These are phyloP conservation scores for Merluccius polli DNA, from an alignment of 2,797 vertebrate species.

Conservation along the genomic window DNA sequence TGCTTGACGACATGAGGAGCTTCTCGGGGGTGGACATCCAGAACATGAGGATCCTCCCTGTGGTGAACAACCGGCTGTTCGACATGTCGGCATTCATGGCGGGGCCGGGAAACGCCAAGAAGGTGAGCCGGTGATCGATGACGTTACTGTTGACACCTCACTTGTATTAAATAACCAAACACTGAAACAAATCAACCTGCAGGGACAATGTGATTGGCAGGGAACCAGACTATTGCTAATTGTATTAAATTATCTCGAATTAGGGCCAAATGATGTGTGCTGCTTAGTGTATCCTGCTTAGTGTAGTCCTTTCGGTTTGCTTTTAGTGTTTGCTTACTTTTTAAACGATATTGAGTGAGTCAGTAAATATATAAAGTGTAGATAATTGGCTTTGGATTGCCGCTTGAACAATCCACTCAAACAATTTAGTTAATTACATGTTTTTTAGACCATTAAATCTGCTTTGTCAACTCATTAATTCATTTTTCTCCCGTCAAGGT, in stretches of 20 bases:
- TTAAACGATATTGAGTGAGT: not conserved
- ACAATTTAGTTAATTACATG: not conserved
- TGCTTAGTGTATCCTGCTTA: conserved; percentile 4
- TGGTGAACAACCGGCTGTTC: conserved; percentile 96
- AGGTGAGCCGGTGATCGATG: conserved; percentile 65
- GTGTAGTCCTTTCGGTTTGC: not conserved
- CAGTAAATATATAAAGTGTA: not conserved
- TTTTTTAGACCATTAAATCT: conserved; percentile 2
- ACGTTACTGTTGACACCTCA: not conserved
- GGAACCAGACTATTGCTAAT: not conserved
- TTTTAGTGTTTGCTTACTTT: not conserved
- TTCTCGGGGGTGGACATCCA: conserved; percentile 87
- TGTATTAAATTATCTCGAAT: conserved; percentile 3
- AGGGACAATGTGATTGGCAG: not conserved
- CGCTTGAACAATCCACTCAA: not conserved
- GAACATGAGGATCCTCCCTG: conserved; percentile 92
- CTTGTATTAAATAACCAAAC: not conserved
- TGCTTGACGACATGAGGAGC: conserved; percentile 84
- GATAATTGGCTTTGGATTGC: not conserved
- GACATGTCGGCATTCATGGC: conserved; percentile 99
- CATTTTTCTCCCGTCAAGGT: conserved; percentile 41
- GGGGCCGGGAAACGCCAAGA: conserved; percentile 96
- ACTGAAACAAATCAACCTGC: not conserved
- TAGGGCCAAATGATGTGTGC: conserved; percentile 2
- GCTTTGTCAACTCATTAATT: conserved; percentile 2